Evolutionary conservation across 2,888 invertebrate genomes (phyloP), one percentile per base, ranked within the genome.

Genomic region (Balanococcus diminutus): DNA sequence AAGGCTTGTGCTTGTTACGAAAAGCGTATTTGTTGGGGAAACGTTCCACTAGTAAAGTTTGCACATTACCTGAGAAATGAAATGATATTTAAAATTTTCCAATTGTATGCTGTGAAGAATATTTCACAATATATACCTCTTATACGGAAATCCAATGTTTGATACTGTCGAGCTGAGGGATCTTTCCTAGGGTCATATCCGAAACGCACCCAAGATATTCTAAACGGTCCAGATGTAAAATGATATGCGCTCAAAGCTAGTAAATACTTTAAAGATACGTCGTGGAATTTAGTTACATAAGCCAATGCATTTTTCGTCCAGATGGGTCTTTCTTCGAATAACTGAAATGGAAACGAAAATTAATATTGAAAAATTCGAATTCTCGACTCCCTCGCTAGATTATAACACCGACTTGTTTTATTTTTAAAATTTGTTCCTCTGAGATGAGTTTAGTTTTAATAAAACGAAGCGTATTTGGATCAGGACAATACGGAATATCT

Each of bases 151-250:
- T 98, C 98, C 87, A 98, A 91, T 2, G 95, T 95, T 91, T 99
- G 99, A 89, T 96, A 98, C 84, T 93, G 93, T 88, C 96, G 93
- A 1, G 97, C 92, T 1, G 91, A 91, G 4, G 94, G 94, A 87
- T 96, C 94, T 88, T 93, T 94, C 32, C 96, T 92, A 0, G 99
- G 98, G 91, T 99, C 98, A 89, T 96, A 98, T 0, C 98, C 98
- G 89, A 94, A 94, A 88, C 92, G 93, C 0, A 96, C 94, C 96
- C 98, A 99, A 89, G 96, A 92, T 84, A 94, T 93, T 87, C 97
- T 92, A 97, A 98, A 99, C 0, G 98, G 99, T 0, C 99, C 99
- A 87, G 93, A 95, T 85, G 92, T 92, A 90, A 95, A 96, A 89
- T 96, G 96, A 89, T 96, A 95, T 0, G 96, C 96, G 3, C 96